Evolutionary conservation across 2,888 invertebrate species (phyloP).

Genomic region (Diabrotica balteata): DNA sequence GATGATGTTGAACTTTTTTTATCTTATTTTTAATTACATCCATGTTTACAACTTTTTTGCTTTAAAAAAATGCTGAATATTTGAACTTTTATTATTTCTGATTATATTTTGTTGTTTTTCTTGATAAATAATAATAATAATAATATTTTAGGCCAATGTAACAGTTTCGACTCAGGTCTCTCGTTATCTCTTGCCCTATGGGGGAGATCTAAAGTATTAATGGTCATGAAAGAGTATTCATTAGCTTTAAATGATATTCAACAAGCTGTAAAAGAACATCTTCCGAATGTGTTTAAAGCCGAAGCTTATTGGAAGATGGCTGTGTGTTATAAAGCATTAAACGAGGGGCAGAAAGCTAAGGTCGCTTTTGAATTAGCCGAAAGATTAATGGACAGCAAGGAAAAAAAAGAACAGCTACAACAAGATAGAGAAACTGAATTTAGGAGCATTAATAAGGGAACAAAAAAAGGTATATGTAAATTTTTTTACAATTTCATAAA

Average conservation of each 20-base stretch:
- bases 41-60: too few species aligned
- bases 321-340: constrained; percentile 70
- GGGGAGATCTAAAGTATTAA: constrained; percentile 71
- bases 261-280: constrained; percentile 68
- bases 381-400: constrained; percentile 61
- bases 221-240: constrained; percentile 65
- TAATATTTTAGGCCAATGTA: constrained; percentile 44
- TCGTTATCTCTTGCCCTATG: constrained; percentile 72
- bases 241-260: constrained; percentile 74
- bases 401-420: constrained; percentile 32
- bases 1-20: too few species aligned
- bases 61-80: too few species aligned
- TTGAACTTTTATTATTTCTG: too few species aligned
- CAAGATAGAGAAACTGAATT: constrained; percentile 29
- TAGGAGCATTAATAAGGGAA: constrained; percentile 1
- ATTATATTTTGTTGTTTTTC: too few species aligned
- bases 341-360: constrained; percentile 68
- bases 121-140: too few species aligned
- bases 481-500: background rate
- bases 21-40: too few species aligned
- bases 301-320: constrained; percentile 76
- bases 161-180: constrained; percentile 67
- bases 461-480: constrained; percentile 15
- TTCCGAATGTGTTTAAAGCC: constrained; percentile 68
- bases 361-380: constrained; percentile 71